Base-by-base conservation (phyloP, 2,113 vertebrate genomes). In the Gymnorhina tibicen region DNA sequence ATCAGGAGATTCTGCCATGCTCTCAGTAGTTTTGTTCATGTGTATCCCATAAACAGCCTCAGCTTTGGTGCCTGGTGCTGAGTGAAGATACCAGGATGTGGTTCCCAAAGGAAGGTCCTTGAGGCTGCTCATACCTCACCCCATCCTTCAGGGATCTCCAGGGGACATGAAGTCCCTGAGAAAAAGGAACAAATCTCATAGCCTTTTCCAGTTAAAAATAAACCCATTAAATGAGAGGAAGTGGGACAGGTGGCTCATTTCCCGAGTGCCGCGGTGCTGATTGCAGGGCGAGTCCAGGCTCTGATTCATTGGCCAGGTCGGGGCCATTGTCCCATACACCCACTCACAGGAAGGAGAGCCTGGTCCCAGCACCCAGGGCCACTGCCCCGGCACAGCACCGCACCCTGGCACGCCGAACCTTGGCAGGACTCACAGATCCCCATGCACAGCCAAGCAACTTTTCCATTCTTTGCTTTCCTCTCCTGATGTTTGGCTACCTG, bases 131-230 rank as follows among this genome's bases (percentile, higher is more conserved):
- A 0, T 26, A 53, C 33, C 23, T 28, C 37, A 24, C 13, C 1
- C 2, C 67, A 91, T 35, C 59, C 58, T 91, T 89, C 27, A 28
- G 55, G 52, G 62, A 84, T 58, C 52, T 66, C 52, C 63, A 70
- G 85, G 55, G 94, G 68, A 92, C 58, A 16, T 0, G 0, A 28
- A 75, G 66, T 93, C 55, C 87, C 50, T 77, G 80, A 94, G 84
- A 89, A 89, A 90, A 82, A 88, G 74, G 81, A 93, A 94, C 62
- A 89, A 46, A 81, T 58, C 82, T 92, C 85, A 55, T 16, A 80
- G 76, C n/a, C 60, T 91, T 91, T 94, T 37, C 81, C 92, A 91
- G 47, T 91, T 91, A 95, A 89, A 93, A 92, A 95, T 77, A 96
- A 88, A 67, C n/a, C 33, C 0, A 4, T 46, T 96, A 94, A 96